phyloP scores from a whole-genome alignment of 2,797 vertebrate genomes.

The Capromys pilorides region DNA sequence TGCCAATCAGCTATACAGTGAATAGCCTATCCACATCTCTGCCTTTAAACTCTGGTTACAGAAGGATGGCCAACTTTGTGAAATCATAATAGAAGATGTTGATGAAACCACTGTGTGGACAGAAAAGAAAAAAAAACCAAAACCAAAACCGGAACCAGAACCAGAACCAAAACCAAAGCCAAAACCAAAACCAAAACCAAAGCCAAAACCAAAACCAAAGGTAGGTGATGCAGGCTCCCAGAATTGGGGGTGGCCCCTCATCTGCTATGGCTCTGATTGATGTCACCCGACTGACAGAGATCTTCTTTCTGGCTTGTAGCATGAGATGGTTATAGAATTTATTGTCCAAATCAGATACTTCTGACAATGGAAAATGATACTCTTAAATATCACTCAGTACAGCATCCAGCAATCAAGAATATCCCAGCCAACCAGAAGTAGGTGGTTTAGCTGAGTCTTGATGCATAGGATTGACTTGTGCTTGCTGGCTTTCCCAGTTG shows the following conservation, averaged over 20 bases:
- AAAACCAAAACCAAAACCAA: not conserved
- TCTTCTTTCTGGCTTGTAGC: not conserved
- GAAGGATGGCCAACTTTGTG: not conserved
- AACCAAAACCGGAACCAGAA: not conserved
- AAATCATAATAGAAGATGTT: fast-evolving
- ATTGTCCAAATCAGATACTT: not conserved
- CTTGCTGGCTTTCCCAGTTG: not conserved
- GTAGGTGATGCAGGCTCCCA: not conserved
- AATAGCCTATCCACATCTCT: not conserved
- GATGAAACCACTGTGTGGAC: not conserved
- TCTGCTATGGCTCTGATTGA: not conserved
- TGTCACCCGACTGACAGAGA: too few species aligned
- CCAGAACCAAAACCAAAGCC: not conserved
- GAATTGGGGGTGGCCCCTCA: not conserved
- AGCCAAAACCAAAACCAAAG: not conserved
- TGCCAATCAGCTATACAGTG: not conserved
- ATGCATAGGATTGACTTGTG: too few species aligned
- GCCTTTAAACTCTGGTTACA: constrained; percentile 55
- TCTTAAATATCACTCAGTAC: not conserved
- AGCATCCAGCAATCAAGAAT: not conserved
- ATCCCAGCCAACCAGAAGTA: not conserved
- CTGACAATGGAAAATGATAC: not conserved
- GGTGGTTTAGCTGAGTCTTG: not conserved
- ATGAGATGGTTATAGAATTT: not conserved
- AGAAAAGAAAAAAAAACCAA: fast-evolving